Evolutionary conservation across 2,888 invertebrate genomes (phyloP), one percentile per base, ranked within the genome.

Genomic region (Dicranocentrus wangi): DNA sequence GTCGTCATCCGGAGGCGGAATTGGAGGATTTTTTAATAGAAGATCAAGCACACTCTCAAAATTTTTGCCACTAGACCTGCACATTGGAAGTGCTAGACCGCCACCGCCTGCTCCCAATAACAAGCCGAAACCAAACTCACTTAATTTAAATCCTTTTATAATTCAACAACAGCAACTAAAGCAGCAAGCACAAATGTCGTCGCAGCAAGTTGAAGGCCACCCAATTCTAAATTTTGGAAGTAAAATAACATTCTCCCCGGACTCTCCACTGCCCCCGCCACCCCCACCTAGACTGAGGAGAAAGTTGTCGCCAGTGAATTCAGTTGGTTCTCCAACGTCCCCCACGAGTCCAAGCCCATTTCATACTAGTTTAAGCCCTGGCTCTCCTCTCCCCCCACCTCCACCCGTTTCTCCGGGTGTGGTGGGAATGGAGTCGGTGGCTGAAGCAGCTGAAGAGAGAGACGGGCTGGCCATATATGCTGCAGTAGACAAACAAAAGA

Each of bases 401-500:
- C 77, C 83, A 2, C 73, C 68, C 2, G 58, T 61, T 60, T 73
- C 81, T 25, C 61, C 78, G 8, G 65, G 42, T 8, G 28, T 28
- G 10, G 23, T 51, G 23, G 53, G 43, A 39, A 68, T 68, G 42
- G 58, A 77, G 39, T n/a, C 71, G 21, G 39, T 68, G 1, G 17
- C 17, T 19, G 68, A 81, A 19, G 55, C 27, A 19, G 63, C 39
- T 10, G 63, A 63, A 2, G 65, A 28, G 17, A 21, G 13, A 2
- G 19, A 61, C 17, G 58, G 27, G 13, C 71, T 53, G 3, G 85
- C 83, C 2, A 82, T 85, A 1, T 87, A 87, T 68, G 86, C 86
- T 1, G 83, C 77, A 39, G 69, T 87, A 21, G 84, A 86, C 72
- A 86, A 83, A 42, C 83, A 86, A 17, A 85, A 83, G 69, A 87